Percentiles rank a stretch among this genome's conserved stretches.
Evolutionary conservation across 2,797 vertebrate species (phyloP).

Genomic region (Cephalopachus bancanus): DNA sequence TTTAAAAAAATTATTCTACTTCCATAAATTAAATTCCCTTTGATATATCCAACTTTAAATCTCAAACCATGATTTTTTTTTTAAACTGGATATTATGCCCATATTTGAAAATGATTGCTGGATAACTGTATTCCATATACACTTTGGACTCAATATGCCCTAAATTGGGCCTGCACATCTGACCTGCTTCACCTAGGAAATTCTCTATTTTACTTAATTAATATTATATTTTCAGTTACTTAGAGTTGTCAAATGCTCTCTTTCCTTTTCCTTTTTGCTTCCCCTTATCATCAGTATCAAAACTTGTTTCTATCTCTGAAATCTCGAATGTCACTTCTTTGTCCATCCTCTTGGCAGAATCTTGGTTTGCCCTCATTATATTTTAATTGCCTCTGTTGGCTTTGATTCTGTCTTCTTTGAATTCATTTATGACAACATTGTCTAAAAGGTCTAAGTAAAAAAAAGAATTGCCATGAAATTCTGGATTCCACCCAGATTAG

Average conservation of each 20-base stretch:
- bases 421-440: neutral
- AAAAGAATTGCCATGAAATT: neutral
- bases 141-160: neutral
- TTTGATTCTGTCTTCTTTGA: constrained; percentile 45
- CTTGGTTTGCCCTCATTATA: neutral
- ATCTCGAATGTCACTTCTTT: neutral
- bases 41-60: constrained; percentile 16
- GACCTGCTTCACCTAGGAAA: neutral
- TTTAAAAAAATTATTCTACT: neutral
- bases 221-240: neutral
- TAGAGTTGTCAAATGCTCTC: neutral
- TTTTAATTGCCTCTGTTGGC: constrained; percentile 17
- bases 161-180: neutral
- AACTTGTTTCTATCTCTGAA: neutral
- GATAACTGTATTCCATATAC: neutral
- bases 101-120: neutral
- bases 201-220: neutral
- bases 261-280: neutral
- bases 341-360: neutral
- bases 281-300: neutral
- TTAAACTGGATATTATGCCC: neutral
- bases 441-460: neutral
- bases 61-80: neutral
- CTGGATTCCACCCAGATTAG: neutral
- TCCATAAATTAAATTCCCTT: neutral